Evolutionary conservation across 2,797 vertebrate species (phyloP), one percentile per base, ranked within the genome.

Genomic region (Tokudaia tokunoshimensis): DNA sequence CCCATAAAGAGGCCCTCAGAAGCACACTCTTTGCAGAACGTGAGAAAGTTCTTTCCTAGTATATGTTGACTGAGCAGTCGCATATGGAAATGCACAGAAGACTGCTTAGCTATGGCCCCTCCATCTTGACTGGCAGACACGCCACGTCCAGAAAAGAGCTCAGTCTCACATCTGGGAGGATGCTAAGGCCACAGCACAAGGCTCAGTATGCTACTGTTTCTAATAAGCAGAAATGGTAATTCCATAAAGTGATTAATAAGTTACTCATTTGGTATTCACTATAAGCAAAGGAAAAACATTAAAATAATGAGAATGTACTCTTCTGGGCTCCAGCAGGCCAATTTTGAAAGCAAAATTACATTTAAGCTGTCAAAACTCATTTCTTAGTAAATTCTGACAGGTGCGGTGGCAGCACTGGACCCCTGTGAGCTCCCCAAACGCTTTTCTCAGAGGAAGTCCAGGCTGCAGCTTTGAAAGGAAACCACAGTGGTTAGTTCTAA

Each of bases 381-480:
- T 95, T 97, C 90, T 89, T 89, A 96, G 90, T 87, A 94, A 93
- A 63, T 80, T 94, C 86, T 65, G 82, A 96, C 79, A 95, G 87
- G 55, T 55, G 19, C 0, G 3, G 85, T 76, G 52, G 83, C 65
- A 97, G 67, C 82, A 47, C 86, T 0, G 19, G 89, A 81, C 76
- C 92, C 72, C 50, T 78, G 24, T 86, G 82, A 89, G 59, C 34
- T 57, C 67, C 82, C 37, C 91, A 65, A 91, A 92, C 52, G 89
- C 47, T 50, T 50, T 55, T 70, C 34, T 65, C 67, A 74, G 70
- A 88, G 4, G 72, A 29, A 76, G 44, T 94, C 91, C 63, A 52
- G 95, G 93, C 95, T 91, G 94, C 92, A 91, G 95, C 76, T 94
- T 6, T 86, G 76, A 97, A 97, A 95, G 96, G 94, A 98, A 97